phyloP scores from a whole-genome alignment of 2,888 invertebrate species.

The Harpagoxenus sublaevis region DNA sequence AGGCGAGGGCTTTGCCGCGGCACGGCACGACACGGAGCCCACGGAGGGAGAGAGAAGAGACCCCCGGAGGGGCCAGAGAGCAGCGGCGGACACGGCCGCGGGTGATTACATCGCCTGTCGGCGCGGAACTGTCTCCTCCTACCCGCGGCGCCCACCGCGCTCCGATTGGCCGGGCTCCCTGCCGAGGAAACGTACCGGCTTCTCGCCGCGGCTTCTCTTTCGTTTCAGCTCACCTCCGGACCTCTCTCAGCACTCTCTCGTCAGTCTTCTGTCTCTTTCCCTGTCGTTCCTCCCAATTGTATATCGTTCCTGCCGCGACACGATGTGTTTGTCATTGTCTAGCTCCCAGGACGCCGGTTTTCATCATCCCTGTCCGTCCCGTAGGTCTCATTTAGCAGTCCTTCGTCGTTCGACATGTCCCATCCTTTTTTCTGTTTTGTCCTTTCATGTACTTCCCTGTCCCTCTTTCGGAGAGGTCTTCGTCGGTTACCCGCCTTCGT shows the following conservation, averaged over 20 bases:
- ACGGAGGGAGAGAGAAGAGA: conserved; percentile 62
- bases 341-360: conserved; percentile 45
- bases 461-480: conserved; percentile 35
- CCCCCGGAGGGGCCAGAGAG: conserved; percentile 77
- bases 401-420: conserved; percentile 42
- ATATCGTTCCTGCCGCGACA: conserved; percentile 37
- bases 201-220: conserved; percentile 64
- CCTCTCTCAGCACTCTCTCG: conserved; percentile 57
- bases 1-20: conserved; percentile 45
- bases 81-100: conserved; percentile 81
- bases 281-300: conserved; percentile 39
- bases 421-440: conserved; percentile 42
- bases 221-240: conserved; percentile 65
- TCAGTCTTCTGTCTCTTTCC: conserved; percentile 58
- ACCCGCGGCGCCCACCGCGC: conserved; percentile 83
- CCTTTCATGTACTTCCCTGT: conserved; percentile 3
- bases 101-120: conserved; percentile 85
- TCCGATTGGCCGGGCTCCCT: conserved; percentile 81
- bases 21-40: neutral
- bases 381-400: conserved; percentile 47
- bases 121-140: conserved; percentile 86
- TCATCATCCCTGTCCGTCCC: conserved; percentile 51
- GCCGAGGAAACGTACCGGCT: conserved; percentile 74
- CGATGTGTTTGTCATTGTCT: conserved; percentile 36
- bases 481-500: conserved; percentile 60